Base-by-base conservation (phyloP, 2,113 vertebrate genomes). In the Gallinago paraguaiae region DNA sequence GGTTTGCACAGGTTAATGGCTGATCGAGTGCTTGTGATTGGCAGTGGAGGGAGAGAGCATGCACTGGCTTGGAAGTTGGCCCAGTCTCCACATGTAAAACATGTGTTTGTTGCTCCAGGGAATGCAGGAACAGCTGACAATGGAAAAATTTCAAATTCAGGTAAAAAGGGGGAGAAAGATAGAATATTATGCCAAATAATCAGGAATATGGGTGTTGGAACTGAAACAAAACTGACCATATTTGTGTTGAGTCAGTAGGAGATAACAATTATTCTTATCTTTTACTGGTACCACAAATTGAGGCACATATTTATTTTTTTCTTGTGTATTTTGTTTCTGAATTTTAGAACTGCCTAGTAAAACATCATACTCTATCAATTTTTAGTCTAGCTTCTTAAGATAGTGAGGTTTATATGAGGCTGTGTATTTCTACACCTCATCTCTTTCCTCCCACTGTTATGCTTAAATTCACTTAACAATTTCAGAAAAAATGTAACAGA, bases 71-170 rank as follows among this genome's bases (percentile, higher is more conserved):
- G 98, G 98, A 99, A 99, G 86, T 69, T 99, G 96, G 98, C 98
- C 22, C 98, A 98, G 90, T 99, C 99, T 2, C 97, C 97, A 6
- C 98, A 95, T 27, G 77, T 99, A 27, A 98, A 98, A 93, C 98
- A 98, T 43, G 98, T 99, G 25, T 96, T 99, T 70, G 98, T 99
- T 22, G 98, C 98, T 13, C 99, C 98, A 4, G 99, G 99, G 5
- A 99, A 99, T 54, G 98, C 99, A 0, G 99, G 98, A 59, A 99
- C 99, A 4, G 97, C 98, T 24, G 90, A 64, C 81, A 96, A 53
- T 27, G 98, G 98, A 3, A 99, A 99, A 96, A 99, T 99, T 95
- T 98, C 97, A 43, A 99, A 99, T 88, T 99, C 99, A 33, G 99
- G 99, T 99, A 93, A 96, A 91, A 39, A 63, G 17, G 1, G 11